phyloP scores from a whole-genome alignment of 2,113 vertebrate species.

The Pantherophis guttatus region DNA sequence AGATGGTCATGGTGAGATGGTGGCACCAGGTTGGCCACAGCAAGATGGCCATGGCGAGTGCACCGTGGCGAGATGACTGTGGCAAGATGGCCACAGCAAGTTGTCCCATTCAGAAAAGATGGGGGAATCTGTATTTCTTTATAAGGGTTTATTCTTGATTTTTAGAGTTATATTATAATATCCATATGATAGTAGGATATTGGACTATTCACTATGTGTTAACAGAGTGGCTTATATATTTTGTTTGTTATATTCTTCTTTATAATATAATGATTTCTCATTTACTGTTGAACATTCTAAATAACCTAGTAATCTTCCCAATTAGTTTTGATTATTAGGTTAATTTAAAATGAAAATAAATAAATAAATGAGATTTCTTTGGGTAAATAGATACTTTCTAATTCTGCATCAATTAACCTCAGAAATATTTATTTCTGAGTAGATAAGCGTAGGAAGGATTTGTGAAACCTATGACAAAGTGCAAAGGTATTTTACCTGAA shows the following conservation, averaged over 20 bases:
- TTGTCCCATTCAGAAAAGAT: background rate
- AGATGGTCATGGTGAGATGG: too few species aligned
- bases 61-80: too few species aligned
- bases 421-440: background rate
- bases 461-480: background rate
- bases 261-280: background rate
- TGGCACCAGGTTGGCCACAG: accelerated
- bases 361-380: background rate
- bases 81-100: background rate
- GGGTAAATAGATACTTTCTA: background rate
- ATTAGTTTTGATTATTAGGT: background rate
- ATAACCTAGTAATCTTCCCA: background rate
- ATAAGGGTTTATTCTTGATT: background rate
- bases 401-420: background rate
- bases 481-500: background rate
- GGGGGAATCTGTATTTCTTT: background rate
- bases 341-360: background rate
- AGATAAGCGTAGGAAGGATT: background rate
- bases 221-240: background rate
- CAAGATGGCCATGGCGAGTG: background rate
- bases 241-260: background rate
- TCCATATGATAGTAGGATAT: background rate
- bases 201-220: background rate
- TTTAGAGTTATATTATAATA: background rate
- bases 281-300: background rate